Base-by-base conservation (phyloP, 2,113 vertebrate genomes). In the Pseudonaja textilis region DNA sequence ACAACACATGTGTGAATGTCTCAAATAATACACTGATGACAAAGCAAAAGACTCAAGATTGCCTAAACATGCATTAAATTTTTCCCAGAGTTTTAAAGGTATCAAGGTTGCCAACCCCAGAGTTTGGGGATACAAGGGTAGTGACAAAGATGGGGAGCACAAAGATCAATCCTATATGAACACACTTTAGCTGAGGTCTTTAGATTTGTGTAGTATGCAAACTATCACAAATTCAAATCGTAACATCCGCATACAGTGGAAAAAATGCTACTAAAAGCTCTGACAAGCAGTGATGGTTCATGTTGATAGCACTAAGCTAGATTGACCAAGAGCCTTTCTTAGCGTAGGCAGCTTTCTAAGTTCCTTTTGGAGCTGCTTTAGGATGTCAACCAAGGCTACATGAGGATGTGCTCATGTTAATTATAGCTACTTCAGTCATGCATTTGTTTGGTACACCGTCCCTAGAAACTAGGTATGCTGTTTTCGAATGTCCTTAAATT, bases 401-500 rank as follows among this genome's bases (percentile, higher is more conserved):
- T 54, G 74, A 90, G 47, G 89, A 64, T 25, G 42, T 25, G 52
- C 4, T 86, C 81, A 64, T 45, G 42, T 50, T 93, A 89, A 89
- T 64, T 34, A 86, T 26, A 61, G 39, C 89, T 45, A 85, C 18
- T 61, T 54, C n/a, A 64, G 34, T 39, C 23, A 14, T 7, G 26
- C 61, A 52, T 90, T 86, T 90, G 57, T 45, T 93, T 29, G 89
- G 81, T 42, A 52, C 29, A 52, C 29, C 20, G 74, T 59, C 89
- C 81, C 92, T 14, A 90, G 55, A 64, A 57, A 87, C 23, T 56
- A 59, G 45, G 9, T 57, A 52, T 23, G 85, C 74, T 61, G 42
- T 93, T 93, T 90, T 86, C 89, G 23, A 90, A 86, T 55, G 89
- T 86, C 74, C 45, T 93, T 86, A 93, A 93, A 93, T 54, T 93